These are phyloP conservation scores for Saturnia pavonia DNA, from an alignment of 2,888 invertebrate species.

Conservation along the genomic window DNA sequence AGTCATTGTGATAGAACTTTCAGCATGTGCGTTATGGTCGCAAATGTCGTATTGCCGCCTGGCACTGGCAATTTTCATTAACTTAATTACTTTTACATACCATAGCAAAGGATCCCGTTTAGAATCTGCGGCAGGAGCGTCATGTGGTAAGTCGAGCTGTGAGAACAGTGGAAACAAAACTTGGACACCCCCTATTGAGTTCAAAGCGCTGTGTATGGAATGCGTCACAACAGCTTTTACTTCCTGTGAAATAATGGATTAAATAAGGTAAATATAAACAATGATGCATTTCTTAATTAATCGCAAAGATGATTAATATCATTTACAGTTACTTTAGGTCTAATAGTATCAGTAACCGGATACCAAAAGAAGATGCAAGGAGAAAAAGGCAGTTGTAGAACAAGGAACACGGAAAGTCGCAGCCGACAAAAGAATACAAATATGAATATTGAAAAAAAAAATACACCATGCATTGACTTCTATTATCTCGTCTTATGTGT, in stretches of 20 bases:
- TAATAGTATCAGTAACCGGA: background rate
- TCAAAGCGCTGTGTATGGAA: constrained; percentile 99
- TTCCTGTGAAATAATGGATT: constrained; percentile 83
- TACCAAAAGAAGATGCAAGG: too few relatives aligned
- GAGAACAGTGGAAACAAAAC: constrained; percentile 98
- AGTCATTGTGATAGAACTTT: background rate
- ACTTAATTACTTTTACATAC: constrained; percentile 77
- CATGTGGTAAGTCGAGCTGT: constrained; percentile 97
- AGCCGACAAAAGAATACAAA: too few relatives aligned
- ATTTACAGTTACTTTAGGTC: background rate
- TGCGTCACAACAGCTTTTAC: constrained; percentile 99
- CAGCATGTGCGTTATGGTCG: background rate
- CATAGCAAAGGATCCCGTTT: constrained; percentile 94
- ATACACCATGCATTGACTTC: too few relatives aligned
- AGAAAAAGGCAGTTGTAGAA: too few relatives aligned
- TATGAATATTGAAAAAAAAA: too few relatives aligned
- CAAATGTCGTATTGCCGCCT: background rate
- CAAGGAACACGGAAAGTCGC: too few relatives aligned
- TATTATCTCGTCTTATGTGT: too few relatives aligned
- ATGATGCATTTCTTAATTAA: background rate
- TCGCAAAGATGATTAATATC: background rate
- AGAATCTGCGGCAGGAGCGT: constrained; percentile 89
- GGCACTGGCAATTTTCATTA: background rate
- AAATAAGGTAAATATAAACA: background rate
- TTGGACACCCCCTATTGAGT: constrained; percentile 99